Evolutionary conservation across 2,888 invertebrate genomes (phyloP), one percentile per base, ranked within the genome.

Genomic region (Bedellia somnulentella): DNA sequence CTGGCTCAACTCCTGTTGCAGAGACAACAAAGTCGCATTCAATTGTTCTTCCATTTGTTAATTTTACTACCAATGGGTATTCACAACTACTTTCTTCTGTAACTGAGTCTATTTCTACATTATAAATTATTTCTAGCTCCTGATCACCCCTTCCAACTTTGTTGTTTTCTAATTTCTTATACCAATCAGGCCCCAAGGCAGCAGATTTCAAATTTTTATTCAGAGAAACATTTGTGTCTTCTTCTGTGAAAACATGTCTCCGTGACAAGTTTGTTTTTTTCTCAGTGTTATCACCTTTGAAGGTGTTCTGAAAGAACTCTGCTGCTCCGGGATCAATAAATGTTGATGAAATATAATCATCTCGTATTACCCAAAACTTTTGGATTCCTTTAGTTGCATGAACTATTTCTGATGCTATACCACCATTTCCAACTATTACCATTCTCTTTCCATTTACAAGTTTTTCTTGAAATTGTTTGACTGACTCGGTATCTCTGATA

Each of bases 101-200:
- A 8, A 81, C 61, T 37, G 62, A 54, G 33, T 51, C 44, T 27
- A 85, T 57, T 57, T 85, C 81, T 10, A 77, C 64, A 51, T 80
- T 73, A 37, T 82, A 82, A 38, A 87, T 68, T 25, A 89, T 79
- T 41, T 78, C 78, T 18, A 82, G 60, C 29, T 80, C 78, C 30
- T 76, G 62, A 32, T 58, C 53, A 9, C 59, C 61, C 32, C 43
- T 53, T 5, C 85, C 83, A 46, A 62, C 73, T 33, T 86, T 80
- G 30, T 80, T 60, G 8, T 40, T 39, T 47, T 75, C 67, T 17
- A 89, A 71, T 46, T 81, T 81, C 34, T 78, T 78, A 46, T 90
- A 89, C 99, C 99, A 99, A 66, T 99, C 96, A 5, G 98, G 98
- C 0, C 99, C 99, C 31, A 99, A 76, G 3, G 99, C 96, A 37